A percentile compares a stretch with the other conserved stretches of the same genome.
Conservation (phyloP, 2,113 vertebrate species). For the Equus przewalskii region DNA sequence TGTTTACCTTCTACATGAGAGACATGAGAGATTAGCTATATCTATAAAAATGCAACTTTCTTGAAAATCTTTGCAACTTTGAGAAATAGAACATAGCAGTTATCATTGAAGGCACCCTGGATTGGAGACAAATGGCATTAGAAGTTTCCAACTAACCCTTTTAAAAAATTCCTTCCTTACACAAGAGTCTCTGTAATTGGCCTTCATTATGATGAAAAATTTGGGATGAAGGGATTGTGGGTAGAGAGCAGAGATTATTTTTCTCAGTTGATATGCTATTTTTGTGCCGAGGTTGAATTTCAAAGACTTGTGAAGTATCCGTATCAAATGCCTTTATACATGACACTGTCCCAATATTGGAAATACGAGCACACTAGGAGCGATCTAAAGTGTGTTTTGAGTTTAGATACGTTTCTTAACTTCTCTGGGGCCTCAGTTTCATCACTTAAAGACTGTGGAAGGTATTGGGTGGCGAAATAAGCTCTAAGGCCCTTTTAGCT, state of each 20-base stretch:
- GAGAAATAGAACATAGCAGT: neutral
- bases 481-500: neutral
- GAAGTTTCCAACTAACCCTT: slow-evolving; percentile 1
- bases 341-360: neutral
- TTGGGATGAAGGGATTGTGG: slow-evolving; percentile 1
- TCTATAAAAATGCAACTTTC: slow-evolving; percentile 59
- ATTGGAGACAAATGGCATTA: neutral
- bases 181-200: neutral
- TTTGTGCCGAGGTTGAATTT: slow-evolving; percentile 22
- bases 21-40: slow-evolving; percentile 50
- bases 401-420: neutral
- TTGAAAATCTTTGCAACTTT: slow-evolving; percentile 53
- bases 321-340: neutral
- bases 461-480: neutral
- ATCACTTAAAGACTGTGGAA: neutral
- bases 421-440: neutral
- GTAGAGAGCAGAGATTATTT: neutral
- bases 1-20: slow-evolving; percentile 65
- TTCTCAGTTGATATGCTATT: neutral
- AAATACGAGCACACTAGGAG: neutral
- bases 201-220: slow-evolving; percentile 49
- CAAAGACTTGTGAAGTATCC: neutral
- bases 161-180: slow-evolving; percentile 4
- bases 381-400: neutral
- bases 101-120: neutral